Percentiles rank a stretch among this genome's conserved stretches.
Conservation (phyloP, 2,113 vertebrate species). For the Python bivittatus region DNA sequence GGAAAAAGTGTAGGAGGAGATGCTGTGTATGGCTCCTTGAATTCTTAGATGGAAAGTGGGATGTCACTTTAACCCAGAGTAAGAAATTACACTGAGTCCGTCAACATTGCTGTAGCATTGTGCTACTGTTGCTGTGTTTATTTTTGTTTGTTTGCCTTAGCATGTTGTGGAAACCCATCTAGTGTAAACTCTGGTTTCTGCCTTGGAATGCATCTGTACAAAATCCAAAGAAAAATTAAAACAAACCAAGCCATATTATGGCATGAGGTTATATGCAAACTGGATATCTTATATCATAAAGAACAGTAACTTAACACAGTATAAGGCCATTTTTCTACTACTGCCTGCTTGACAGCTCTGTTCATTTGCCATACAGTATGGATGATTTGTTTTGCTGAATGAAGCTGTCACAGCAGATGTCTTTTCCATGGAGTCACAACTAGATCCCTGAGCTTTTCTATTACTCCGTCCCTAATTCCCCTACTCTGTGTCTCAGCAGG, state of each 20-base stretch:
- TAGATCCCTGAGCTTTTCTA: background rate
- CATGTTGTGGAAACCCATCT: background rate
- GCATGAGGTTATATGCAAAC: background rate
- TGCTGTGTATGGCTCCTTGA: background rate
- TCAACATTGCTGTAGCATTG: background rate
- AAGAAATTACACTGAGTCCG: background rate
- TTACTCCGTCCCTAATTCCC: background rate
- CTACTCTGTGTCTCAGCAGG: background rate
- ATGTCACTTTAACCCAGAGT: background rate
- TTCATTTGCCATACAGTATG: background rate
- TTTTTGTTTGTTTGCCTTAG: background rate
- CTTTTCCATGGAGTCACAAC: background rate
- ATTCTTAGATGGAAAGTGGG: background rate
- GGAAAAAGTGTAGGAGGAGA: background rate
- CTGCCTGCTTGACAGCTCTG: background rate
- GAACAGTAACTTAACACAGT: background rate
- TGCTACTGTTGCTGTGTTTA: background rate
- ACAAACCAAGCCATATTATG: background rate
- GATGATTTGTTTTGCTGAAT: background rate
- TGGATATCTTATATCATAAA: background rate
- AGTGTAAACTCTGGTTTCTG: background rate
- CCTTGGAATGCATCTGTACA: background rate
- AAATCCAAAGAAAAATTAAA: background rate
- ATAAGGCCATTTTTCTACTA: background rate
- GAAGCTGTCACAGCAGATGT: background rate